phyloP scores from a whole-genome alignment of 2,888 invertebrate genomes.

The Ophioninae sp. region DNA sequence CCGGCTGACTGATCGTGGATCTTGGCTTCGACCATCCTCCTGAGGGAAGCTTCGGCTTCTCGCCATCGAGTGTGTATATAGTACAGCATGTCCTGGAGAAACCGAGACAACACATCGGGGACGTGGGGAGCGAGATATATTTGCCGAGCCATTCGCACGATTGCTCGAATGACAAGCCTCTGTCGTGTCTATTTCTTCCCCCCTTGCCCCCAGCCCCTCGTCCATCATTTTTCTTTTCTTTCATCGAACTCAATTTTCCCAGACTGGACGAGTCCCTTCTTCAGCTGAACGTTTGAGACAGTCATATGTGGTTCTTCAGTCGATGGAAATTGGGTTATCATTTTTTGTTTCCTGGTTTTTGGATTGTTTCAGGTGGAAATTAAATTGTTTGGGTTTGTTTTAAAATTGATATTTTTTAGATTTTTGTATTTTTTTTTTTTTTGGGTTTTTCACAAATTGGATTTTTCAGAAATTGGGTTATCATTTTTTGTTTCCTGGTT shows the following conservation, averaged over 20 bases:
- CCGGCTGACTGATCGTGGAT: conserved; percentile 75
- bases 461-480: no score
- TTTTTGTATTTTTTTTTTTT: no score
- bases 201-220: conserved; percentile 56
- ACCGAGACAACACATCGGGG: conserved; percentile 38
- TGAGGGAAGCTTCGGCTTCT: conserved; percentile 57
- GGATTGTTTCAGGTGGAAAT: no score
- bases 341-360: no score
- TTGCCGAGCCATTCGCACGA: conserved; percentile 77
- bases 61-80: conserved; percentile 50
- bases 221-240: conserved; percentile 52
- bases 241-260: neutral
- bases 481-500: no score
- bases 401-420: no score
- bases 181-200: conserved; percentile 68
- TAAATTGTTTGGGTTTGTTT: no score
- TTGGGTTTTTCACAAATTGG: no score
- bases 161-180: conserved; percentile 74
- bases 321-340: no score
- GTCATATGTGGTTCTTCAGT: neutral
- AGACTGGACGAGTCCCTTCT: neutral
- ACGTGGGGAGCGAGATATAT: conserved; percentile 67
- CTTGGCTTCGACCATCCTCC: conserved; percentile 52
- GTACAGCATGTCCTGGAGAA: conserved; percentile 59
- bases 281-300: neutral